A percentile compares a stretch with the other conserved stretches of the same genome.
These are phyloP conservation scores for Macrobrachium rosenbergii DNA, from an alignment of 1,140 invertebrate genomes.

Conservation along the genomic window DNA sequence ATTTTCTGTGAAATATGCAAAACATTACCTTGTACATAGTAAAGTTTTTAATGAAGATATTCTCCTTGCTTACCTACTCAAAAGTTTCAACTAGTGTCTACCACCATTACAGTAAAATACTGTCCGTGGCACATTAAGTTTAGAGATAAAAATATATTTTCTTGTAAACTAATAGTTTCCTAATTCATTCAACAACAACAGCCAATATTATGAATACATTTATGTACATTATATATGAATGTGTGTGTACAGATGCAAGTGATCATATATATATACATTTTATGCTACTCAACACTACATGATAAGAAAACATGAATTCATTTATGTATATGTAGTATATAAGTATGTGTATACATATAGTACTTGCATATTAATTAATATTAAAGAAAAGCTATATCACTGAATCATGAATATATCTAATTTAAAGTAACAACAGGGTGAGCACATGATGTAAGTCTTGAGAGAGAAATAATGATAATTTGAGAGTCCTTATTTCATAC, in stretches of 20 bases:
- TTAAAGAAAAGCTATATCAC: background rate
- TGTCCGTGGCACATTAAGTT: no score
- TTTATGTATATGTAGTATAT: constrained; percentile 24
- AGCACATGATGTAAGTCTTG: no score
- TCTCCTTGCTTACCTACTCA: no score
- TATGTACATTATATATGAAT: constrained; percentile 7
- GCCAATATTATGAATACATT: background rate
- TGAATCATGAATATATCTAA: no score
- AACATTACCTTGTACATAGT: no score
- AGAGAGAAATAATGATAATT: no score
- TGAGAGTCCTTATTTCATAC: no score
- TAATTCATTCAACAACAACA: constrained; percentile 2
- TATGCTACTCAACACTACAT: constrained; percentile 15
- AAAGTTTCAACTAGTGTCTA: no score
- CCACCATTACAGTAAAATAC: no score
- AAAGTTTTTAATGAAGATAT: no score
- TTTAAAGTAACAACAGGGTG: no score
- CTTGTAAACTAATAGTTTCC: background rate
- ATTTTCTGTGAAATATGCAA: no score
- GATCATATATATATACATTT: constrained; percentile 34
- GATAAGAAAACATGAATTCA: constrained; percentile 21
- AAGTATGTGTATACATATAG: constrained; percentile 8
- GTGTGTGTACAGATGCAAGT: constrained; percentile 26
- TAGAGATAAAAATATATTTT: constrained; percentile 7
- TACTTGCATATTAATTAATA: background rate